Percentiles rank a stretch among this genome's conserved stretches.
phyloP scores from a whole-genome alignment of 37 sponge, comb jelly and placozoan species.

The Spongilla lacustris region DNA sequence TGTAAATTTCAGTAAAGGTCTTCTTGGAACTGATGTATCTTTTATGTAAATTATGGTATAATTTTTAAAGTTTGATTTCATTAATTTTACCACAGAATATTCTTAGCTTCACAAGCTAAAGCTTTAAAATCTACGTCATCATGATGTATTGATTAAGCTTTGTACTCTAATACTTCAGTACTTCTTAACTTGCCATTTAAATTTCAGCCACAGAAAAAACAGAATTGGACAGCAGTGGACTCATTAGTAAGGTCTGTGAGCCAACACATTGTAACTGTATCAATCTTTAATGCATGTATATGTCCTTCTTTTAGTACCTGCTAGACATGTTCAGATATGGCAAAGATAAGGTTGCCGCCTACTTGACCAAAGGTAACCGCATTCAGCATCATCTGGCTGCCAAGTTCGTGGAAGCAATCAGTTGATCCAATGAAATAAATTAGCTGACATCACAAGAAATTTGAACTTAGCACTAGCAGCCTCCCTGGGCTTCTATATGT shows the following conservation, averaged over 20 bases:
- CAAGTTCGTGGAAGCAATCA: not conserved
- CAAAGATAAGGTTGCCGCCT: not conserved
- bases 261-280: not conserved
- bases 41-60: too few species aligned
- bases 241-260: not conserved
- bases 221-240: not conserved
- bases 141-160: too few species aligned
- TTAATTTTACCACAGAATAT: too few species aligned
- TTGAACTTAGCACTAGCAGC: too few species aligned
- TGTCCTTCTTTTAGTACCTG: not conserved
- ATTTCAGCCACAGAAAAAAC: not conserved
- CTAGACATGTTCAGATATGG: not conserved
- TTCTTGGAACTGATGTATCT: too few species aligned
- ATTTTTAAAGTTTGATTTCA: too few species aligned
- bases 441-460: not conserved
- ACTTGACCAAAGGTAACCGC: not conserved
- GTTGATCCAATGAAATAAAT: not conserved
- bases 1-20: too few species aligned
- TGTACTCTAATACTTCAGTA: too few species aligned
- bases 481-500: too few species aligned
- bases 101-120: too few species aligned
- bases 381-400: not conserved
- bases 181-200: not conserved
- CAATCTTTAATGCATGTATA: not conserved
- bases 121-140: not conserved